Conservation (phyloP, 1,140 invertebrate species). For the Aleiodes sp. region DNA sequence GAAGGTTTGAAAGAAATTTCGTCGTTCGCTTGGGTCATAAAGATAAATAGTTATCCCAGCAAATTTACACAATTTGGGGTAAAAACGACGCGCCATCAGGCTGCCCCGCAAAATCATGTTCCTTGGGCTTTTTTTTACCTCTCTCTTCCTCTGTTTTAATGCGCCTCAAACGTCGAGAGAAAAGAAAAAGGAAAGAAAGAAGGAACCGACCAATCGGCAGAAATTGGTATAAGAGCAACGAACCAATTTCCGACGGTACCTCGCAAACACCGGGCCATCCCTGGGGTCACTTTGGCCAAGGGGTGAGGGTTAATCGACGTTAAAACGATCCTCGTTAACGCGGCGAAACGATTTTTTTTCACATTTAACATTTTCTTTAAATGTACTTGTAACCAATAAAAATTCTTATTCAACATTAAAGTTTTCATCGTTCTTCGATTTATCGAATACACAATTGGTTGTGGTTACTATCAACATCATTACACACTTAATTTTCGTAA, state of each 20-base stretch:
- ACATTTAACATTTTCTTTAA: constrained; percentile 4
- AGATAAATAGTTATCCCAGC: constrained; percentile 62
- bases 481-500: not conserved
- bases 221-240: constrained; percentile 62
- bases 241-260: constrained; percentile 61
- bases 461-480: not conserved
- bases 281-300: constrained; percentile 44
- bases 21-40: constrained; percentile 55
- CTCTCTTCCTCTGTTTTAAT: constrained; percentile 16
- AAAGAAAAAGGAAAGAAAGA: constrained; percentile 27
- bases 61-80: constrained; percentile 64
- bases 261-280: constrained; percentile 54
- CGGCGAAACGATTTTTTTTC: constrained; percentile 49
- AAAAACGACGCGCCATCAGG: constrained; percentile 44
- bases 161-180: constrained; percentile 5
- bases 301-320: constrained; percentile 62
- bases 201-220: constrained; percentile 55
- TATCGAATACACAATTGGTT: not conserved
- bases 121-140: constrained; percentile 19
- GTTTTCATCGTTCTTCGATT: not conserved
- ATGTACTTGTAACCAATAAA: not conserved
- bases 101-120: constrained; percentile 33
- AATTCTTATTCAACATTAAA: not conserved
- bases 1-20: constrained; percentile 37
- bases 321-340: constrained; percentile 65